Percentiles rank a stretch among this genome's conserved stretches.
Evolutionary conservation across 2,113 vertebrate species (phyloP).

Genomic region (Glaucomys volans): DNA sequence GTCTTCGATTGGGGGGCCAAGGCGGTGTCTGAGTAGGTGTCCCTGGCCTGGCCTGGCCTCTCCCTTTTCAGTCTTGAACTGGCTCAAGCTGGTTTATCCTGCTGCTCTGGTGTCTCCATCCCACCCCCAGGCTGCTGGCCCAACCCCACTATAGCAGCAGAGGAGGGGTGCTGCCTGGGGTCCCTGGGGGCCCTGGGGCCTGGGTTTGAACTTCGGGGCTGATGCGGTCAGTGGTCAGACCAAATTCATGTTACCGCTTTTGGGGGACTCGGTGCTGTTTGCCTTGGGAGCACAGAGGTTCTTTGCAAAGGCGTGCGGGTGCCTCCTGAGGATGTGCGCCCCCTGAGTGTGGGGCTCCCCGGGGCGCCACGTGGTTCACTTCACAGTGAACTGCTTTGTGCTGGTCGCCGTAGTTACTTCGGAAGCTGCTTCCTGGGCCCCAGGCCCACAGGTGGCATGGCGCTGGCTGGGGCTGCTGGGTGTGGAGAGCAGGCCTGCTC

Average conservation of each 20-base stretch:
- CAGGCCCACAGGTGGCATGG: not conserved
- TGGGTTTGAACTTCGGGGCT: not conserved
- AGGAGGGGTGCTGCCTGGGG: too few relatives aligned
- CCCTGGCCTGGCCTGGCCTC: not conserved
- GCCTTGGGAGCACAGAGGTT: fast-evolving
- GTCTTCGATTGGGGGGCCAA: constrained; percentile 99
- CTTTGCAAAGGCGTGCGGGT: not conserved
- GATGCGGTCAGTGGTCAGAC: not conserved
- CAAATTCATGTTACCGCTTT: fast-evolving
- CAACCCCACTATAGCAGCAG: not conserved
- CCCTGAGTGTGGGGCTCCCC: too few relatives aligned
- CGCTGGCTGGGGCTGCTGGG: not conserved
- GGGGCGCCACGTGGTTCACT: too few relatives aligned
- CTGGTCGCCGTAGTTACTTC: too few relatives aligned
- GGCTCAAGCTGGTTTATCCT: not conserved
- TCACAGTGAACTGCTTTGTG: too few relatives aligned
- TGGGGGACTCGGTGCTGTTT: fast-evolving
- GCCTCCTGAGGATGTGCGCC: too few relatives aligned
- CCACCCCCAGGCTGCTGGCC: not conserved
- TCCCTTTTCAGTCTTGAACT: not conserved
- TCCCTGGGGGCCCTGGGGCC: fast-evolving
- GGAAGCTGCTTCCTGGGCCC: too few relatives aligned
- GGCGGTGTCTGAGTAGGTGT: constrained; percentile 97
- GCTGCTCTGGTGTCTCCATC: not conserved
- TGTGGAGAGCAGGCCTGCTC: too few relatives aligned